Percentiles rank a stretch among this genome's conserved stretches.
Evolutionary conservation across 2,888 invertebrate genomes (phyloP).

Genomic region (Polyommatus icarus): DNA sequence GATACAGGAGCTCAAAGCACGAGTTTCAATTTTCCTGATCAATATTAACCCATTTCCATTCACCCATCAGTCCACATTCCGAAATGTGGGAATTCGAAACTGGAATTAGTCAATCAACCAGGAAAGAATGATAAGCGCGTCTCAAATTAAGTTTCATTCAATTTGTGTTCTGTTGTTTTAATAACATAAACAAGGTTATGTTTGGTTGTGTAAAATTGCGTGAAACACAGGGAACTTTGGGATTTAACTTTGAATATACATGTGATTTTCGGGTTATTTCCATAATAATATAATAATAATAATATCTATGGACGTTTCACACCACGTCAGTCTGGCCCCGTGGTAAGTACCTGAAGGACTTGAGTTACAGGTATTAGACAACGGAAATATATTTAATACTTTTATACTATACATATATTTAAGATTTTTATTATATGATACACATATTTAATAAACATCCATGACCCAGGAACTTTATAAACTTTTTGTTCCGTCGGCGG

Average conservation of each 20-base stretch:
- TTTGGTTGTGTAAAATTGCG: neutral
- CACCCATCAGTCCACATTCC: neutral
- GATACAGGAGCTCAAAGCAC: neutral
- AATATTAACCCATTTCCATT: constrained; percentile 25
- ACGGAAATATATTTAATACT: too few species aligned
- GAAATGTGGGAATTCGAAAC: neutral
- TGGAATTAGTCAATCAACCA: constrained; percentile 2
- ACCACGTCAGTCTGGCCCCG: too few species aligned
- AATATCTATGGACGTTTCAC: too few species aligned
- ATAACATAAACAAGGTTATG: neutral
- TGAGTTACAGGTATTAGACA: too few species aligned
- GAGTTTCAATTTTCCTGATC: constrained; percentile 23
- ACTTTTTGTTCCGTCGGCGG: too few species aligned
- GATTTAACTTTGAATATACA: neutral
- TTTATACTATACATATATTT: too few species aligned
- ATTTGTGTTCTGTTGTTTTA: constrained; percentile 4
- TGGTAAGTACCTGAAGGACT: too few species aligned
- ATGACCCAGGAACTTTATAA: too few species aligned
- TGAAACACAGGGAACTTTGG: neutral
- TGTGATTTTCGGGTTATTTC: neutral
- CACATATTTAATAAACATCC: too few species aligned
- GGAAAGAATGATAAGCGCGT: neutral
- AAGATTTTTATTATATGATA: too few species aligned
- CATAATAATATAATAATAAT: too few species aligned
- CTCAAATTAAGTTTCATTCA: neutral